phyloP scores from a whole-genome alignment of 2,797 vertebrate genomes.

The Atherinosoma microstoma region DNA sequence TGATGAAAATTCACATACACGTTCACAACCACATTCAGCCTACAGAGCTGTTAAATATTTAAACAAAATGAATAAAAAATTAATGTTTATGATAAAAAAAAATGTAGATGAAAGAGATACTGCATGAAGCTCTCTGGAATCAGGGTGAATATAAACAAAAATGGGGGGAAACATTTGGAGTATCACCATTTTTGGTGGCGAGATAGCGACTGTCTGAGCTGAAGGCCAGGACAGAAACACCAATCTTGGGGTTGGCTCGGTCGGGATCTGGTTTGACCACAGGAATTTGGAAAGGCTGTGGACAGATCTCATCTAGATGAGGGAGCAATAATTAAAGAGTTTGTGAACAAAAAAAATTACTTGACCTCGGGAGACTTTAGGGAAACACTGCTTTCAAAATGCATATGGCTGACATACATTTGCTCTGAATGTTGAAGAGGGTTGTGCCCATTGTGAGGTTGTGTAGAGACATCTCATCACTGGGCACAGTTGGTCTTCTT shows the following conservation, averaged over 20 bases:
- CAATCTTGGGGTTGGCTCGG: slow-evolving; percentile 94
- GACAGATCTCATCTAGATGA: slow-evolving; percentile 87
- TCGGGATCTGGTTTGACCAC: slow-evolving; percentile 89
- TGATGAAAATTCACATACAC: slow-evolving; percentile 26
- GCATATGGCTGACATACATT: slow-evolving; percentile 82
- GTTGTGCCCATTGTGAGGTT: slow-evolving; percentile 75
- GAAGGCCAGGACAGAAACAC: slow-evolving; percentile 90
- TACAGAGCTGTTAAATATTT: slow-evolving; percentile 1
- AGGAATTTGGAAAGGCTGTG: slow-evolving; percentile 86
- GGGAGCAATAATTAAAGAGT: slow-evolving; percentile 3
- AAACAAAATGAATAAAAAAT: neutral
- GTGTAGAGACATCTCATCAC: slow-evolving; percentile 84
- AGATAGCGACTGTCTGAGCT: slow-evolving; percentile 93
- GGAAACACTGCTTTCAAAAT: neutral
- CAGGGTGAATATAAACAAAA: neutral
- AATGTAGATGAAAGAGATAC: neutral
- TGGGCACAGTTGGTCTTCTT: slow-evolving; percentile 78
- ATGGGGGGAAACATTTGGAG: neutral
- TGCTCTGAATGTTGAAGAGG: slow-evolving; percentile 88
- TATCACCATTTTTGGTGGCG: slow-evolving; percentile 91
- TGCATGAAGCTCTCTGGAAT: neutral
- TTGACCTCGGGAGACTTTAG: neutral
- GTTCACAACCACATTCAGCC: slow-evolving; percentile 2
- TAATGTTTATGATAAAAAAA: neutral
- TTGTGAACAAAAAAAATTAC: slow-evolving; percentile 1